A percentile compares a stretch with the other conserved stretches of the same genome.
Evolutionary conservation across 2,113 vertebrate genomes (phyloP).

Genomic region (Grammomys surdaster): DNA sequence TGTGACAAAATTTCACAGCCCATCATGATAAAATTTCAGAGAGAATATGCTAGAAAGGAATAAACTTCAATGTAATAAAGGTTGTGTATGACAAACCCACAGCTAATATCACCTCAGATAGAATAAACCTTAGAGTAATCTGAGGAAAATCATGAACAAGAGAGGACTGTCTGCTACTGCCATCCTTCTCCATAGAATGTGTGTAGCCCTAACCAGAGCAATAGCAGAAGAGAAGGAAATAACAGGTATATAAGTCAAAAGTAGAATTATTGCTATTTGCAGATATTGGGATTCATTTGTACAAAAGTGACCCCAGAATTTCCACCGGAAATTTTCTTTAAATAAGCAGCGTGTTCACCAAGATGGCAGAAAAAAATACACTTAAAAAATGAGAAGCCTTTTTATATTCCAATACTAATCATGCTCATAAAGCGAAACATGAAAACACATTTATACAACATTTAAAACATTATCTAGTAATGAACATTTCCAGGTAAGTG

Average conservation of each 20-base stretch:
- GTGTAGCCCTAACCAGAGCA: background rate
- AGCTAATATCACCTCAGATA: background rate
- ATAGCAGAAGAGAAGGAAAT: background rate
- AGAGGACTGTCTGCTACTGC: background rate
- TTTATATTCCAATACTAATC: background rate
- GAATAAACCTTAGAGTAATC: background rate
- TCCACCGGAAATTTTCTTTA: background rate
- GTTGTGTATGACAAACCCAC: background rate
- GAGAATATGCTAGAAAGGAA: background rate
- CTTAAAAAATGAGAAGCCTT: background rate
- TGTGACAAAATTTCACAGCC: background rate
- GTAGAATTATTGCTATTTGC: background rate
- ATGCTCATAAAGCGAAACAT: background rate
- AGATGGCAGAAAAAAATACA: background rate
- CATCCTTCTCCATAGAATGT: background rate
- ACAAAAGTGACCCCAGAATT: too few relatives aligned
- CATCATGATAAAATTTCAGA: background rate
- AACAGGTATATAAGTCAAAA: background rate
- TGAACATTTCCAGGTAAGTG: background rate
- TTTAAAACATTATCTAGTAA: background rate
- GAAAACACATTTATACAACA: background rate
- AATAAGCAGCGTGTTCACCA: background rate
- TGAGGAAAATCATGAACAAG: background rate
- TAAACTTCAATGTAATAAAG: background rate
- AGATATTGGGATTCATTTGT: background rate